Evolutionary conservation across 2,888 invertebrate genomes (phyloP).

Genomic region (Perithous albicinctus): DNA sequence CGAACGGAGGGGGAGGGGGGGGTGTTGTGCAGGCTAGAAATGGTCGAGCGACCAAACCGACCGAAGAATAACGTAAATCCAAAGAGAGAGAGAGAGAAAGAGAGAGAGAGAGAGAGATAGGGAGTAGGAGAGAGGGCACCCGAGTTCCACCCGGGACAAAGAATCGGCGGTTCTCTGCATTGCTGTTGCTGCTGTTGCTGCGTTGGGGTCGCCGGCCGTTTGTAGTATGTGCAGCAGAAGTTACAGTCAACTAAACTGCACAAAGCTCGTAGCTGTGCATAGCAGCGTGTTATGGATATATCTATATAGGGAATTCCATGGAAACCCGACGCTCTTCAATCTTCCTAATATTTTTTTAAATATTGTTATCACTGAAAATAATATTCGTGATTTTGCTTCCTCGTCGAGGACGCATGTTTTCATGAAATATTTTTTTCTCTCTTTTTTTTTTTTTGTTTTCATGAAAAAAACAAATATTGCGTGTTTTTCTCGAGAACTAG

Average conservation of each 20-base stretch:
- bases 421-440: too few species aligned
- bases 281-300: background rate
- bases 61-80: slow-evolving; percentile 55
- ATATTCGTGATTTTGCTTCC: too few species aligned
- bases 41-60: slow-evolving; percentile 27
- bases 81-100: slow-evolving; percentile 35
- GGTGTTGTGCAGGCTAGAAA: background rate
- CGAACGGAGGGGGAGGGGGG: background rate
- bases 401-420: too few species aligned
- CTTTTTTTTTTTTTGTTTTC: too few species aligned
- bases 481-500: too few species aligned
- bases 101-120: too few species aligned
- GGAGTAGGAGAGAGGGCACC: slow-evolving; percentile 25
- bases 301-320: background rate
- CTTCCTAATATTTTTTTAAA: too few species aligned
- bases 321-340: too few species aligned
- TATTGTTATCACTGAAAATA: too few species aligned
- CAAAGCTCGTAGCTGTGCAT: background rate
- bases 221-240: slow-evolving; percentile 73
- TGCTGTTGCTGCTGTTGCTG: slow-evolving; percentile 39
- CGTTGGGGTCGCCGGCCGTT: slow-evolving; percentile 77
- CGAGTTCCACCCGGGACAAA: slow-evolving; percentile 72
- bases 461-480: too few species aligned
- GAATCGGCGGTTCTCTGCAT: slow-evolving; percentile 56
- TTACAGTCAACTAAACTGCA: slow-evolving; percentile 30